Evolutionary conservation across 2,113 vertebrate species (phyloP), one percentile per base, ranked within the genome.

Genomic region (Aspiorhynchus laticeps): DNA sequence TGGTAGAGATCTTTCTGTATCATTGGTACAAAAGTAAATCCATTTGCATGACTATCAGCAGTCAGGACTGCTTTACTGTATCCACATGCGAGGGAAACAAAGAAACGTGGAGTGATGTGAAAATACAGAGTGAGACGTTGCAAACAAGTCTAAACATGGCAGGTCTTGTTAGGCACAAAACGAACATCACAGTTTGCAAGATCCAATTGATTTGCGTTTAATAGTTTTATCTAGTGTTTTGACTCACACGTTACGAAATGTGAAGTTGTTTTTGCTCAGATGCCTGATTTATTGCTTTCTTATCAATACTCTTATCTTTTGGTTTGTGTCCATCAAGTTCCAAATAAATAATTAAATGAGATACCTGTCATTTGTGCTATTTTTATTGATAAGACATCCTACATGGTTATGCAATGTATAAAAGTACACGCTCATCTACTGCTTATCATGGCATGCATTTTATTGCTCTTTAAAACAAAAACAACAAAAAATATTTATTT

Each of bases 271-370:
- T 74, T n/a, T 41, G 71, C 65, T 24, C 38, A 26, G 10, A 75
- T 26, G 33, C 43, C n/a, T 17, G 41, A 51, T 51, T 77, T 77
- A 77, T 28, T 51, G 43, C n/a, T 28, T 17, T 15, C 5, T 28
- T 75, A 75, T 75, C 36, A 26, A 75, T 75, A 6, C 51, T 77
- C 21, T 43, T 75, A 75, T 75, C 43, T 41, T 73, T 73, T 28
- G 75, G 46, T 43, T 28, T 48, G 43, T 7, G 7, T 77, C 7
- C 12, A 48, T 28, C 24, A 28, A 48, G 24, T 17, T 77, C n/a
- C 26, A 41, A 73, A 41, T 73, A 41, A 73, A 73, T 73, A 24
- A 41, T 24, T 19, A 5, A 48, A 48, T 21, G 24, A 17, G 41
- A 28, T 28, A 4, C 12, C 43, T 8, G 7, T 48, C 7, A 28